phyloP scores from a whole-genome alignment of 1,140 invertebrate genomes.

The Rhizoglyphus robini region DNA sequence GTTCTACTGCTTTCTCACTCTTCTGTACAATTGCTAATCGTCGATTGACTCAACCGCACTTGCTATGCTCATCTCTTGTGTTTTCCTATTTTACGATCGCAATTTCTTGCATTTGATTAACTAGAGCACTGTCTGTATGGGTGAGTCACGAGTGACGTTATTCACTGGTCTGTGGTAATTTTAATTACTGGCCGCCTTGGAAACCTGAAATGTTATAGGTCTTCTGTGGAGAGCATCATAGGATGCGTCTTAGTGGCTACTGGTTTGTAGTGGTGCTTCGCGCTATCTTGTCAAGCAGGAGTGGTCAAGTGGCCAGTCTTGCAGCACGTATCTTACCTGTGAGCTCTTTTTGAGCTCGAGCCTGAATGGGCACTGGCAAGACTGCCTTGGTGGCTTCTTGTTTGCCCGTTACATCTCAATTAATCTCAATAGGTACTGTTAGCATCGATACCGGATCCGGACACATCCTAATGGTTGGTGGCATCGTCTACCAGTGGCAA shows the following conservation, averaged over 20 bases:
- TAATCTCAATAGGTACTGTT: not conserved
- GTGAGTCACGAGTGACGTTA: too few relatives aligned
- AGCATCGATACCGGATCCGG: constrained; percentile 8
- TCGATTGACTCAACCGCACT: too few relatives aligned
- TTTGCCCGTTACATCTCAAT: not conserved
- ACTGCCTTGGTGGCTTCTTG: not conserved
- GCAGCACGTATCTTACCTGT: not conserved
- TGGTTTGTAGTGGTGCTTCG: not conserved
- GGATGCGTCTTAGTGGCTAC: not conserved
- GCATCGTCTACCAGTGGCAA: not conserved
- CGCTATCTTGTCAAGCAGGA: not conserved
- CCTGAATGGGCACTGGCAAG: not conserved
- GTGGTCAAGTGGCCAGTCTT: not conserved
- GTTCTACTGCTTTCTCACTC: too few relatives aligned
- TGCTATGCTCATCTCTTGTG: too few relatives aligned
- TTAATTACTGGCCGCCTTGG: too few relatives aligned
- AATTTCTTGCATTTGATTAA: too few relatives aligned
- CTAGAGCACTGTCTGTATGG: too few relatives aligned
- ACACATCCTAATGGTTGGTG: not conserved
- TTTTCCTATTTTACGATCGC: too few relatives aligned
- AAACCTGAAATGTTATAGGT: too few relatives aligned
- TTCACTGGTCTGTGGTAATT: too few relatives aligned
- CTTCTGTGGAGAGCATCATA: not conserved
- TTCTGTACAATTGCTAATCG: too few relatives aligned
- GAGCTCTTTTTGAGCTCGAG: too few relatives aligned